Percentiles rank a stretch among this genome's conserved stretches.
Evolutionary conservation across 64 coral and sea anemone species (phyloP).

Genomic region (Acropora tenuis): DNA sequence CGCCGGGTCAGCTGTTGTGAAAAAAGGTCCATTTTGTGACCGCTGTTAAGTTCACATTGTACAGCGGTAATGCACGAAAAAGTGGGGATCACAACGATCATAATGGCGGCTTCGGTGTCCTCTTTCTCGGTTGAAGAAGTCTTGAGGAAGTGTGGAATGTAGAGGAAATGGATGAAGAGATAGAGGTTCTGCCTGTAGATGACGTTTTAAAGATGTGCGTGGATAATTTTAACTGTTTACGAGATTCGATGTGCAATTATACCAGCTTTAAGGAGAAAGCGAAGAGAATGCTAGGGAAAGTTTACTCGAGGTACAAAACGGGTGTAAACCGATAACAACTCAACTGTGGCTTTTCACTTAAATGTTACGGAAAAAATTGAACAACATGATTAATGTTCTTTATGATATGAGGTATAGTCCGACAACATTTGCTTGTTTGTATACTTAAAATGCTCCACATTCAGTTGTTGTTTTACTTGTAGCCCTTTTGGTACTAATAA

Average conservation of each 20-base stretch:
- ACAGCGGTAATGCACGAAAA: not conserved
- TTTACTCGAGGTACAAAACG: slow-evolving; percentile 27
- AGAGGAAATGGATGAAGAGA: not conserved
- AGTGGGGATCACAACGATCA: not conserved
- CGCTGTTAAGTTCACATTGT: not conserved
- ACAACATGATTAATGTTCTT: too few species aligned
- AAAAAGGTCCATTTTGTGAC: slow-evolving; percentile 21
- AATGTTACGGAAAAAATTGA: too few species aligned
- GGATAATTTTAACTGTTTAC: not conserved
- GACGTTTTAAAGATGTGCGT: slow-evolving; percentile 29
- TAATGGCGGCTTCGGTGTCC: not conserved
- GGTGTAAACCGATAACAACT: too few species aligned
- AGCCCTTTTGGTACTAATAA: too few species aligned
- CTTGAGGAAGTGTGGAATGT: not conserved
- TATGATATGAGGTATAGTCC: too few species aligned
- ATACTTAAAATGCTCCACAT: too few species aligned
- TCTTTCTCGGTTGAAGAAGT: not conserved
- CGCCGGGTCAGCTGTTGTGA: slow-evolving; percentile 8
- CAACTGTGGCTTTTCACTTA: too few species aligned
- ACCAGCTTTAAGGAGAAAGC: slow-evolving; percentile 32
- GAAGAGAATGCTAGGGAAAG: not conserved
- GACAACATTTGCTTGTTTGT: too few species aligned
- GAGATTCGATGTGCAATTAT: slow-evolving; percentile 22
- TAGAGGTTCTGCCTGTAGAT: not conserved
- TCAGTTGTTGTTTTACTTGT: too few species aligned